Conservation (phyloP, 2,113 vertebrate species). For the Microtus montanus region DNA sequence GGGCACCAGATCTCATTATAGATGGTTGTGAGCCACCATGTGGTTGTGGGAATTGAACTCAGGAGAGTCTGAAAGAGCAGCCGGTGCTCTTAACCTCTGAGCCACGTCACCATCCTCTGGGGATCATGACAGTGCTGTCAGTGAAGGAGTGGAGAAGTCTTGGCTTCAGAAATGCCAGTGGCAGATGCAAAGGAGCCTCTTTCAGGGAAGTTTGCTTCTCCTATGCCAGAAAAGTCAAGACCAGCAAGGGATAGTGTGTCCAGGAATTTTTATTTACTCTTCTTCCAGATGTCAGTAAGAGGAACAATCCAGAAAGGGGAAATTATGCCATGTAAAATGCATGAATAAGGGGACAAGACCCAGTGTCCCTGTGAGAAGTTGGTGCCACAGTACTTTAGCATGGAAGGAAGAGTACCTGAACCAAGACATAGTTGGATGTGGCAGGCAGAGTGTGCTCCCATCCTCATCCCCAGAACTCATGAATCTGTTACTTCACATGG, state of each 20-base stretch:
- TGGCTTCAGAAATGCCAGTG: no score
- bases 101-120: no score
- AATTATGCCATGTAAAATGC: not conserved
- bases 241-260: not conserved
- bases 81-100: no score
- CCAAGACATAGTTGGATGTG: not conserved
- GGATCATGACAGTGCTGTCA: not conserved
- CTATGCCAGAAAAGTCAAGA: not conserved
- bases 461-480: not conserved
- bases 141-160: not conserved
- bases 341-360: not conserved
- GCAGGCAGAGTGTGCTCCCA: not conserved
- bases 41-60: no score
- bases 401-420: not conserved
- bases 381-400: rapidly evolving
- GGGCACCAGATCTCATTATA: no score
- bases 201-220: not conserved
- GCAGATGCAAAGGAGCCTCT: rapidly evolving
- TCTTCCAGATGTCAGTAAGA: not conserved
- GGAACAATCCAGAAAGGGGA: not conserved
- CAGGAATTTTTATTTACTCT: not conserved
- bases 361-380: not conserved
- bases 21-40: no score
- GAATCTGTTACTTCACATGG: not conserved
- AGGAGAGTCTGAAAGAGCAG: no score